These are phyloP conservation scores for Microtus oregoni DNA, from an alignment of 2,113 vertebrate genomes.

Conservation along the genomic window DNA sequence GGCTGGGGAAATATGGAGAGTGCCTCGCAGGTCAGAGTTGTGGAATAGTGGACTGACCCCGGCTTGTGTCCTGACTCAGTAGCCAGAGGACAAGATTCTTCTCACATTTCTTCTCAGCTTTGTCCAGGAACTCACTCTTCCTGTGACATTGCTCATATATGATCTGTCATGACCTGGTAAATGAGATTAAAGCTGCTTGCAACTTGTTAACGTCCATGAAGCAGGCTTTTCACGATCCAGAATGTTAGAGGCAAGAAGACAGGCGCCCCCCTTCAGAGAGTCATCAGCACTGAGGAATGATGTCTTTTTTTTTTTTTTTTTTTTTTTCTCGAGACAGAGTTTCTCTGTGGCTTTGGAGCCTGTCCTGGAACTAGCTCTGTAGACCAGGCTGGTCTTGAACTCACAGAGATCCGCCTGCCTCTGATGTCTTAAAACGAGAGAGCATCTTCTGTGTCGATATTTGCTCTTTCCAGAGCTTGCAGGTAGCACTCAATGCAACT, in stretches of 20 bases:
- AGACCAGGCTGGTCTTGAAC: too few species aligned
- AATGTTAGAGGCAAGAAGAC: neutral
- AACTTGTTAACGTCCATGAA: neutral
- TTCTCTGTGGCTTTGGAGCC: too few species aligned
- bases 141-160: neutral
- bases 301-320: too few species aligned
- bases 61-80: neutral
- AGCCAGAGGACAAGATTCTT: neutral
- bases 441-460: neutral
- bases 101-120: neutral
- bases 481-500: neutral
- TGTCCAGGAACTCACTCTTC: neutral
- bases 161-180: neutral
- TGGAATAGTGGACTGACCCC: rapidly evolving
- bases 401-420: too few species aligned
- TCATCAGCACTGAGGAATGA: neutral
- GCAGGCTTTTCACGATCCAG: neutral
- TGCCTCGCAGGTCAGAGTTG: neutral
- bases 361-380: too few species aligned
- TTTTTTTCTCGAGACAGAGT: too few species aligned
- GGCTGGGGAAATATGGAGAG: neutral
- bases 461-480: neutral
- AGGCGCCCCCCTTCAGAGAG: neutral
- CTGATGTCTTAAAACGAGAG: neutral
- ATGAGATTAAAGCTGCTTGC: conserved; percentile 26